These are phyloP conservation scores for Antedon mediterranea DNA, from an alignment of 53 echinoderm and acorn worm genomes.

Conservation along the genomic window DNA sequence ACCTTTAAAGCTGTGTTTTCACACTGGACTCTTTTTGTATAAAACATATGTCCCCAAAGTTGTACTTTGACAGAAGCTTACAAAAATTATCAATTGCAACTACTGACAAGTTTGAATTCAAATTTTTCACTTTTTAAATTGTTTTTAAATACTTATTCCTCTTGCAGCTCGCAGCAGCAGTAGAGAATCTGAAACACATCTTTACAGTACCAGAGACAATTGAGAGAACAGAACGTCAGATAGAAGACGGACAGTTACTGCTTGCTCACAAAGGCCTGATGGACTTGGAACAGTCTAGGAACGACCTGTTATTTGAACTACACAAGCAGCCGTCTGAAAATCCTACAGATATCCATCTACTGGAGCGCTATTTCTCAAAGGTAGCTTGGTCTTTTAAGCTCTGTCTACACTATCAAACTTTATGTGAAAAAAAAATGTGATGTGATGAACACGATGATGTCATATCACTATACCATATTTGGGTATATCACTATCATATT, in stretches of 20 bases:
- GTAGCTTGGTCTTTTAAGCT: background rate
- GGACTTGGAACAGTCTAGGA: slow-evolving; percentile 84
- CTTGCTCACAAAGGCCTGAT: slow-evolving; percentile 90
- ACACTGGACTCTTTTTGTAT: too few species aligned
- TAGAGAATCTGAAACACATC: slow-evolving; percentile 89
- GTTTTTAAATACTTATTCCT: background rate
- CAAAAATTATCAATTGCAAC: too few species aligned
- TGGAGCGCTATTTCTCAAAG: background rate
- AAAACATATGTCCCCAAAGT: too few species aligned
- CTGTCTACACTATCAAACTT: too few species aligned
- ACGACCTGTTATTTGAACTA: slow-evolving; percentile 84
- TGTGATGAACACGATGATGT: too few species aligned
- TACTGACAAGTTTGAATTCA: too few species aligned
- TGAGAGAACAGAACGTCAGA: slow-evolving; percentile 54
- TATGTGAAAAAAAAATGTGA: too few species aligned
- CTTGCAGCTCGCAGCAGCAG: slow-evolving; percentile 82
- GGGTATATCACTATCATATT: too few species aligned
- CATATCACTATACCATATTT: too few species aligned
- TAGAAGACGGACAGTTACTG: slow-evolving; percentile 48
- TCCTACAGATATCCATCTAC: slow-evolving; percentile 59
- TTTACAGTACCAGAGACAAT: slow-evolving; percentile 93
- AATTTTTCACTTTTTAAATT: too few species aligned
- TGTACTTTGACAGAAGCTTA: too few species aligned
- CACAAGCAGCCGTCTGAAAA: slow-evolving; percentile 94
- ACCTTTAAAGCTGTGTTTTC: too few species aligned